Evolutionary conservation across 2,888 invertebrate genomes (phyloP).

Genomic region (Eupithecia abbreviata): DNA sequence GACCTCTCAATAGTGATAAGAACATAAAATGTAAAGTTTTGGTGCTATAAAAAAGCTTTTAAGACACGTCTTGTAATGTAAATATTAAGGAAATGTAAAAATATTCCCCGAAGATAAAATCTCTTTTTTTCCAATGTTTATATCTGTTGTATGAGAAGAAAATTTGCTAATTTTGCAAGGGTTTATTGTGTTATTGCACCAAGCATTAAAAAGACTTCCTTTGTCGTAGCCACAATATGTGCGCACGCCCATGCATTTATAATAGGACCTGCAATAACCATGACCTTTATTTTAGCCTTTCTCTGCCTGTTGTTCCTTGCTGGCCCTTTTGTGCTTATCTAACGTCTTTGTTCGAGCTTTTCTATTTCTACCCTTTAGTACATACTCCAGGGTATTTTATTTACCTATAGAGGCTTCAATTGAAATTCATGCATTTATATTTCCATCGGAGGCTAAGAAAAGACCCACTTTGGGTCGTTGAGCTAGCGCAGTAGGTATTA

Average conservation of each 20-base stretch:
- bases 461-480: not conserved
- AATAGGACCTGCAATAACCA: constrained; percentile 64
- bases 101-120: constrained; percentile 43
- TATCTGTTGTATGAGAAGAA: constrained; percentile 53
- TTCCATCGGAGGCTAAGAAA: not conserved
- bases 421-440: not conserved
- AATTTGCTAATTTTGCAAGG: constrained; percentile 37
- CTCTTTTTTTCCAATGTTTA: constrained; percentile 58
- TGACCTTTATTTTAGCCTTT: constrained; percentile 78
- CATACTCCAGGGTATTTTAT: not conserved
- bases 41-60: constrained; percentile 46
- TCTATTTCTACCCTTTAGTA: constrained; percentile 6
- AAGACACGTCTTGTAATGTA: constrained; percentile 43
- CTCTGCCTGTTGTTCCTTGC: constrained; percentile 68
- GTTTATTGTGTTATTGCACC: constrained; percentile 57
- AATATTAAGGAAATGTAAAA: constrained; percentile 45
- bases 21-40: constrained; percentile 40
- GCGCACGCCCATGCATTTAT: constrained; percentile 76
- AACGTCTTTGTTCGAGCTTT: constrained; percentile 66
- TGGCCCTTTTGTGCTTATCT: constrained; percentile 61
- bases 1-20: constrained; percentile 32
- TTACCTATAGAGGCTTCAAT: not conserved
- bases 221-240: constrained; percentile 65
- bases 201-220: constrained; percentile 61
- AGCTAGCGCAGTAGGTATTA: not conserved